phyloP scores from a whole-genome alignment of 2,113 vertebrate genomes.

The human region DNA sequence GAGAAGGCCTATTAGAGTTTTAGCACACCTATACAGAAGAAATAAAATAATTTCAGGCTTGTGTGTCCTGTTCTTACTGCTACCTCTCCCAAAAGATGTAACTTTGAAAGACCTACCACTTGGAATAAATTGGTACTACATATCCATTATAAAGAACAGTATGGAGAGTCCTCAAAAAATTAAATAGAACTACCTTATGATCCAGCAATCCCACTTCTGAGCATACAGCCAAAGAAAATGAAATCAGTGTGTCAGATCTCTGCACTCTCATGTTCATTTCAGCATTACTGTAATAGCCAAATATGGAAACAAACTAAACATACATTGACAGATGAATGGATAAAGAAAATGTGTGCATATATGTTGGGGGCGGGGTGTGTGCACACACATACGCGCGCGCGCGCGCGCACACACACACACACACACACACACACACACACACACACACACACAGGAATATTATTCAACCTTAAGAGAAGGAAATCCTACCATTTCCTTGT shows the following conservation, averaged over 20 bases:
- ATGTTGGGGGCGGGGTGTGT: not conserved
- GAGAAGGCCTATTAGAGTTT: not conserved
- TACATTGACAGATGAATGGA: not conserved
- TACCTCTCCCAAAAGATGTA: not conserved
- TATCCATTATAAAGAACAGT: not conserved
- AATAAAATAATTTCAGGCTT: not conserved
- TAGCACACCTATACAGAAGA: not conserved
- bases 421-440: not conserved
- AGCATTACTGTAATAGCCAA: not conserved
- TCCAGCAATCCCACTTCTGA: not conserved
- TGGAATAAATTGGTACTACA: not conserved
- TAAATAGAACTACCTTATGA: not conserved
- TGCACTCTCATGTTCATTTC: not conserved
- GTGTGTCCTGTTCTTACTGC: not conserved
- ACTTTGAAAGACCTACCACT: not conserved
- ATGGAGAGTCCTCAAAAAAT: not conserved
- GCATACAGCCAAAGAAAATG: not conserved
- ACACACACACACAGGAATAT: no score
- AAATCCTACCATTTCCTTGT: not conserved
- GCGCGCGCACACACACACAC: not conserved
- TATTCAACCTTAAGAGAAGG: not conserved
- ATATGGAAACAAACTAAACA: not conserved
- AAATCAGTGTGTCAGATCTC: not conserved
- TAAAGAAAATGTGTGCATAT: not conserved
- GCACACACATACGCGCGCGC: rapidly evolving